These are phyloP conservation scores for Drosophila falleni DNA, from an alignment of 2,888 invertebrate genomes.

Conservation along the genomic window DNA sequence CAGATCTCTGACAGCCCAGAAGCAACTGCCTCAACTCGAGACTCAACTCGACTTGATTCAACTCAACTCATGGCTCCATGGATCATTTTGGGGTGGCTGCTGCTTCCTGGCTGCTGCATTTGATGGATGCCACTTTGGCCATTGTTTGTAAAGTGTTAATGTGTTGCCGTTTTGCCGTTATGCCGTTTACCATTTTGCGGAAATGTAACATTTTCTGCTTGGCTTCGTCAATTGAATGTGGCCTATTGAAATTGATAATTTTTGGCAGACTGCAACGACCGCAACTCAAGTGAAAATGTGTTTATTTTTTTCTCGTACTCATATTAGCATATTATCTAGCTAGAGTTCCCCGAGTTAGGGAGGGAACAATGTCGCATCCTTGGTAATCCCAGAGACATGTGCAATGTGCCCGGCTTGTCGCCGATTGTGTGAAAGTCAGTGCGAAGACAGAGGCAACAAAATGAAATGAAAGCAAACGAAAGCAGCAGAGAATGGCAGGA, in stretches of 20 bases:
- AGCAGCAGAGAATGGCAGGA: slow-evolving; percentile 22
- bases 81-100: slow-evolving; percentile 39
- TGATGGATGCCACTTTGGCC: slow-evolving; percentile 78
- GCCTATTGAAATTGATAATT: slow-evolving; percentile 65
- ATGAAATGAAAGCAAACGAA: slow-evolving; percentile 52
- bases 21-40: slow-evolving; percentile 39
- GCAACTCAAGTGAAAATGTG: slow-evolving; percentile 58
- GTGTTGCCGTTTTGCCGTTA: slow-evolving; percentile 52
- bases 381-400: slow-evolving; percentile 71
- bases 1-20: slow-evolving; percentile 77
- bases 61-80: slow-evolving; percentile 42
- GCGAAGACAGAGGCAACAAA: slow-evolving; percentile 60
- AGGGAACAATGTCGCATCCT: slow-evolving; percentile 35
- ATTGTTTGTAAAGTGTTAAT: slow-evolving; percentile 80
- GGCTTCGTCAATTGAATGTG: slow-evolving; percentile 63
- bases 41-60: slow-evolving; percentile 15
- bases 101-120: slow-evolving; percentile 44
- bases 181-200: slow-evolving; percentile 48
- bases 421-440: slow-evolving; percentile 78
- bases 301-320: slow-evolving; percentile 64
- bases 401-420: slow-evolving; percentile 65
- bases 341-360: slow-evolving; percentile 2
- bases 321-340: slow-evolving; percentile 52
- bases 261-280: slow-evolving; percentile 42
- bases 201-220: slow-evolving; percentile 76